Evolutionary conservation across 1,140 invertebrate genomes (phyloP), one percentile per base, ranked within the genome.

Genomic region (Aphis craccivora): DNA sequence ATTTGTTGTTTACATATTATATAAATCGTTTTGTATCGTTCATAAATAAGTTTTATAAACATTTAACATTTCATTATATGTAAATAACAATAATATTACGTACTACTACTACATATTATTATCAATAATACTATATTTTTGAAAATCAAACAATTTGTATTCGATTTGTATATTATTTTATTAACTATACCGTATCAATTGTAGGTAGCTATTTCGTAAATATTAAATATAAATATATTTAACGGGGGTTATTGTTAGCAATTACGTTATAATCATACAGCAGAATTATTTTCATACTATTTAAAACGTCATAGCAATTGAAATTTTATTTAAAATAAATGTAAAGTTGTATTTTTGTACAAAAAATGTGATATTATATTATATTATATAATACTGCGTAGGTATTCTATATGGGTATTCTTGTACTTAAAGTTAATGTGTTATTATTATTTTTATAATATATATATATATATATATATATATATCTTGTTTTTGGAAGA

Each of bases 401-500:
- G n/a, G 60, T 76, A 18, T 35, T 76, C 30, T n/a, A n/a, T n/a
- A n/a, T n/a, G 6, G n/a, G 60, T 76, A 18, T 35, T 76, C 30
- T n/a, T n/a, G 30, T 76, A 76, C 60, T 76, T 76, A 76, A 76
- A 76, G 30, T 76, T 76, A n/a, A n/a, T 76, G 60, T 76, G n/a
- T 76, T n/a, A 14, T n/a, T 67, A 76, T 76, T 76, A 76, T 76
- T 76, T 76, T n/a, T 2, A 7, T 76, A 76, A 76, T 30, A 60
- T n/a, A n/a, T n/a, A n/a, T n/a, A n/a, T n/a, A n/a, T n/a, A n/a
- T n/a, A 60, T 55, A 60, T 30, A 60, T 14, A 60, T 60, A 30
- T 60, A 55, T 25, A 25, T 83, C 20, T n/a, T 83, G 60, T 76
- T 81, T 91, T 25, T 2, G 37, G n/a, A 81, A 81, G 30, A 43